Base-by-base conservation (phyloP, 2,797 vertebrate species). In the Distichodus sexfasciatus region DNA sequence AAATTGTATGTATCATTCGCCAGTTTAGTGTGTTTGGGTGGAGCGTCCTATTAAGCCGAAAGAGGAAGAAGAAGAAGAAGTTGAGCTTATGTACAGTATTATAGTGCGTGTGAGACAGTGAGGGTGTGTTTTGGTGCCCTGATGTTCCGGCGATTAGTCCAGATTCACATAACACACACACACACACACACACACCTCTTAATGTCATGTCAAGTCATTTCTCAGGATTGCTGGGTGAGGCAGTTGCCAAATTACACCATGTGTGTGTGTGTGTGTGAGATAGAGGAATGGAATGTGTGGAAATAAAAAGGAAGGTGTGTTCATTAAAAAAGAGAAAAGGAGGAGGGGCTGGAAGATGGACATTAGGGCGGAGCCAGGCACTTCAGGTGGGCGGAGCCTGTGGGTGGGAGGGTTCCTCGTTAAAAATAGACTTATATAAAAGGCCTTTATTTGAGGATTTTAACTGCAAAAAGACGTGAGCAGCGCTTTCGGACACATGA, bases 371-470 rank as follows among this genome's bases (percentile, higher is more conserved):
- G n/a, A n/a, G n/a, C n/a, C 3, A 15, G 8, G 41, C 3, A 44
- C 19, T 44, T 2, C 3, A n/a, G 5, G 9, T 59, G 54, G 71
- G 71, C 21, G 50, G 33, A 50, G 54, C 28, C 46, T 44, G 2
- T n/a, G 17, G 4, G 35, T 2, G 47, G 63, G 68, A 15, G 66
- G 69, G 6, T 17, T 53, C 64, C 17, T 7, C 10, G 28, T 47
- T 75, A 69, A 70, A 75, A 72, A 75, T 75, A 72, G 69, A 41
- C 7, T 47, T 72, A 75, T 78, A 66, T 72, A 75, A 72, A 38
- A 23, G 28, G 12, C 19, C 3, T 29, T 23, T 38, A 12, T 15
- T 60, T 43, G 7, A 35, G 26, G 10, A 26, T n/a, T 29, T 29
- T 53, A 15, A 15, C 9, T 1, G 15, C 48, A 28, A 31, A 17